phyloP scores from a whole-genome alignment of 2,888 invertebrate species.

The Odontomyia ornata region DNA sequence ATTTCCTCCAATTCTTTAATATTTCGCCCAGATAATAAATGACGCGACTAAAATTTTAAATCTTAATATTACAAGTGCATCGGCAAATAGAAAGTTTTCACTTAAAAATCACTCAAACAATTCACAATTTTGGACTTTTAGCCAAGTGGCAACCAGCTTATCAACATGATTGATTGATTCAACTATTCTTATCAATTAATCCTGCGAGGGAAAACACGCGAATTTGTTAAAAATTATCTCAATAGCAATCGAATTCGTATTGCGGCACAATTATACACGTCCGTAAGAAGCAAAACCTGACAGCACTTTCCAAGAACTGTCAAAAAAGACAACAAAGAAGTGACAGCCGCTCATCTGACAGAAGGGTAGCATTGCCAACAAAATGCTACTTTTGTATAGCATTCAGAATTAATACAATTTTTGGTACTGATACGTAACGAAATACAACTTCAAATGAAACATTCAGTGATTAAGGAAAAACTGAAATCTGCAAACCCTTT shows the following conservation, averaged over 20 bases:
- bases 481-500: too few species aligned
- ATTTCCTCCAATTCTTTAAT: not conserved
- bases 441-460: too few species aligned
- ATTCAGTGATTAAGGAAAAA: too few species aligned
- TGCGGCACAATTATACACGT: not conserved
- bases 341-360: not conserved
- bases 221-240: not conserved
- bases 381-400: too few species aligned
- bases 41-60: not conserved
- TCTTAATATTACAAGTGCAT: not conserved
- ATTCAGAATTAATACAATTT: too few species aligned
- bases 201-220: not conserved
- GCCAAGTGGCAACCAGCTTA: slow-evolving; percentile 22
- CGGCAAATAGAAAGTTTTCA: not conserved
- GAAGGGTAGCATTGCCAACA: not conserved
- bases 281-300: not conserved
- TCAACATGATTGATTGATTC: slow-evolving; percentile 19
- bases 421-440: too few species aligned
- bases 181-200: slow-evolving; percentile 4
- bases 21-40: not conserved
- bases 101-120: not conserved
- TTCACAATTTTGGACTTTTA: not conserved
- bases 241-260: not conserved
- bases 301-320: not conserved
- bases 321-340: not conserved